Percentiles rank a stretch among this genome's conserved stretches.
phyloP scores from a whole-genome alignment of 2,113 vertebrate genomes.

The Recurvirostra avosetta region DNA sequence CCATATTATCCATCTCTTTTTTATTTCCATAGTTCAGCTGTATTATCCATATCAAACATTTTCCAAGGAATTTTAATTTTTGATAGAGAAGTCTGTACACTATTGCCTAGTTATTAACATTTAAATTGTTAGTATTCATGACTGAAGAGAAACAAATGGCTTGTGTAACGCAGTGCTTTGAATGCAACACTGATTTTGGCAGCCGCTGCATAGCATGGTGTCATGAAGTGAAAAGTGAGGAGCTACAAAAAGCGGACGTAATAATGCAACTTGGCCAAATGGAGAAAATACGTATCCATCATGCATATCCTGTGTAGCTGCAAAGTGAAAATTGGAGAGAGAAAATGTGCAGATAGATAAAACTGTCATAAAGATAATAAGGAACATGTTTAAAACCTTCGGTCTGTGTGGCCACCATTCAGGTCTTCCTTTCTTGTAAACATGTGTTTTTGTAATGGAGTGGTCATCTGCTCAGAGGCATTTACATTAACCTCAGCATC shows the following conservation, averaged over 20 bases:
- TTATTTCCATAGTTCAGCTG: background rate
- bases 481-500: background rate
- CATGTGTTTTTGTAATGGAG: background rate
- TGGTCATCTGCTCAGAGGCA: background rate
- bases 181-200: conserved; percentile 39
- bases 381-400: background rate
- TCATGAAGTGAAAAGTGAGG: conserved; percentile 41
- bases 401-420: background rate
- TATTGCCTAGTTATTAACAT: conserved; percentile 44
- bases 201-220: background rate
- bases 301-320: background rate
- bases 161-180: conserved; percentile 40
- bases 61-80: conserved; percentile 45
- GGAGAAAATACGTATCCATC: background rate
- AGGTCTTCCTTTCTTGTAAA: background rate
- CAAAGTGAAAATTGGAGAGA: background rate
- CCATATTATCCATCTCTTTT: background rate
- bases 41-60: conserved; percentile 30
- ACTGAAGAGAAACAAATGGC: conserved; percentile 46
- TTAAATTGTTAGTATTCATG: conserved; percentile 43
- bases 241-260: background rate
- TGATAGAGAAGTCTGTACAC: conserved; percentile 5
- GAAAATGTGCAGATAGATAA: background rate
- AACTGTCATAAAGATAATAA: background rate
- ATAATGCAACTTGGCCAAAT: conserved; percentile 4